Conservation (phyloP, 2,888 invertebrate genomes). For the Zonitis immaculata region DNA sequence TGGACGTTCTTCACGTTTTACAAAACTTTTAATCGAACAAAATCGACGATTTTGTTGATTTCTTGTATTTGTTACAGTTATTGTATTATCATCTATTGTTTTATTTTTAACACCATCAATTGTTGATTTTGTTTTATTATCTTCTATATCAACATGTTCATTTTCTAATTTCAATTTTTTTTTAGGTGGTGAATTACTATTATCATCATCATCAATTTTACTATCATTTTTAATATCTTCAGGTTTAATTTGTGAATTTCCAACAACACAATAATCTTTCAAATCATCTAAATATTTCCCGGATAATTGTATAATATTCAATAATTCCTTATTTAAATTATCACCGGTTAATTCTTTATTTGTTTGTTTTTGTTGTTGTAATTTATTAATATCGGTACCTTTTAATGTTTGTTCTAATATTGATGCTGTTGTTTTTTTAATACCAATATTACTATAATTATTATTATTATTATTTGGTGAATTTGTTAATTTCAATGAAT, state of each 20-base stretch:
- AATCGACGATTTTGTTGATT: slow-evolving; percentile 61
- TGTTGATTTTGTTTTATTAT: slow-evolving; percentile 28
- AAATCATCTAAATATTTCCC: slow-evolving; percentile 55
- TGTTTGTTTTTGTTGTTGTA: slow-evolving; percentile 22
- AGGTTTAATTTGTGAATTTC: slow-evolving; percentile 25
- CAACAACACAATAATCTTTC: slow-evolving; percentile 38
- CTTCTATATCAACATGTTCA: slow-evolving; percentile 45
- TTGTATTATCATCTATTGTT: slow-evolving; percentile 47
- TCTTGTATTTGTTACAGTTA: slow-evolving; percentile 30
- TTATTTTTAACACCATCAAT: slow-evolving; percentile 52
- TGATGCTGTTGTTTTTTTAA: slow-evolving; percentile 54
- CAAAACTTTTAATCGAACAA: slow-evolving; percentile 46
- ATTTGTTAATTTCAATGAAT: slow-evolving; percentile 50
- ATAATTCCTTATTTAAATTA: slow-evolving; percentile 57
- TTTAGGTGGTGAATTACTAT: slow-evolving; percentile 44
- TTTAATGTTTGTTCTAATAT: slow-evolving; percentile 68
- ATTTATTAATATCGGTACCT: slow-evolving; percentile 49
- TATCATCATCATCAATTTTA: slow-evolving; percentile 20
- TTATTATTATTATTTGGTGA: slow-evolving; percentile 11
- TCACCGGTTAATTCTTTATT: slow-evolving; percentile 45
- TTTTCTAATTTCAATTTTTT: slow-evolving; percentile 44
- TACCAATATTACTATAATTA: slow-evolving; percentile 17
- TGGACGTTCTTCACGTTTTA: slow-evolving; percentile 59
- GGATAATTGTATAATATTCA: slow-evolving; percentile 59
- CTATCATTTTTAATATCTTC: slow-evolving; percentile 27